Evolutionary conservation across 2,113 vertebrate species (phyloP).

Genomic region (Aegithalos caudatus): DNA sequence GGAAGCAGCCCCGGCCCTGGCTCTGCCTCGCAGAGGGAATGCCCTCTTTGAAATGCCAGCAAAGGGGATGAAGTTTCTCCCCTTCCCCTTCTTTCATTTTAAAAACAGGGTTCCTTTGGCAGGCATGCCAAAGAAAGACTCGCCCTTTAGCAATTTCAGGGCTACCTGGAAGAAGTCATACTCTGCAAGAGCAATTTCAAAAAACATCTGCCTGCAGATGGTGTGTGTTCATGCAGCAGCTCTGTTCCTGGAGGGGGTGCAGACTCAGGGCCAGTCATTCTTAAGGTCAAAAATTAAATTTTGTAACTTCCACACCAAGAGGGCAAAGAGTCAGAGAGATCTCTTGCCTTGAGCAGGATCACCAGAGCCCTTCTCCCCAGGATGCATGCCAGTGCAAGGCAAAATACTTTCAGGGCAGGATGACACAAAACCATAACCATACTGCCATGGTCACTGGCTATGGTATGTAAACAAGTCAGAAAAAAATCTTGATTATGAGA

Average conservation of each 20-base stretch:
- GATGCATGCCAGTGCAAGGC: not conserved
- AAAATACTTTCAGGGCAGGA: not conserved
- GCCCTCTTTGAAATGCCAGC: not conserved
- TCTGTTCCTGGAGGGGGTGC: not conserved
- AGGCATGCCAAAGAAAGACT: not conserved
- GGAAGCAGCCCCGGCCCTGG: not conserved
- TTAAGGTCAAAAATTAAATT: not conserved
- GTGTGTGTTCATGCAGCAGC: accelerated
- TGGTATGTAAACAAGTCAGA: accelerated
- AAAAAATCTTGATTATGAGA: not conserved
- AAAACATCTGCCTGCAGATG: not conserved
- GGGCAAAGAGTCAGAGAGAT: not conserved
- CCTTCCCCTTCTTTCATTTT: not conserved
- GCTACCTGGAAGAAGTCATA: not conserved
- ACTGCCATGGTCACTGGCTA: not conserved
- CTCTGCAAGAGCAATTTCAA: not conserved
- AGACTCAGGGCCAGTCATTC: not conserved
- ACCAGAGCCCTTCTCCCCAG: not conserved
- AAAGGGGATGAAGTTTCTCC: not conserved
- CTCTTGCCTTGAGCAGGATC: not conserved
- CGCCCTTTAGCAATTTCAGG: not conserved
- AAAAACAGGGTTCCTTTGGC: not conserved
- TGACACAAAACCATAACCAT: accelerated
- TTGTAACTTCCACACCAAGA: not conserved
- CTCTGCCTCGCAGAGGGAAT: not conserved